Base-by-base conservation (phyloP, 53 echinoderm and acorn worm genomes). In the Echinometra lucunter region DNA sequence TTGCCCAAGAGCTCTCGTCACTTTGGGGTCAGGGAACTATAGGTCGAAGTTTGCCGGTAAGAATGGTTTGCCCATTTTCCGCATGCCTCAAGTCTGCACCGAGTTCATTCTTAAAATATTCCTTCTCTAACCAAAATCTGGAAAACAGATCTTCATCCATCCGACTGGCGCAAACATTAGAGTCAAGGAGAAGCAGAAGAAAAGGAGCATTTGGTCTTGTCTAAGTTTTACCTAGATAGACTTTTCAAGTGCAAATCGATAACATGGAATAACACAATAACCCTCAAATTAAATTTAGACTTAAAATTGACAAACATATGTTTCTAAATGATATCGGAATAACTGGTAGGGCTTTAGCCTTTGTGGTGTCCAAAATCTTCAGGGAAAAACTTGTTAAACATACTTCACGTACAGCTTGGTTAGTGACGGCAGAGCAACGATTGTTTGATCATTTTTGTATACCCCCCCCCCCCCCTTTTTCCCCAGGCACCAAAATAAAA, bases 1-100 rank as follows among this genome's bases (percentile, higher is more conserved):
- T 85, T 47, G 30, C 27, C 16, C n/a, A 85, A 85, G 45, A 85
- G 85, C 49, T 85, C 85, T 85, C 85, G 85, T 85, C 85, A 85
- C 49, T 47, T 37, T 37, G 47, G 49, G 85, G 85, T 85, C 85
- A 85, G 47, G 85, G 85, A 85, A 85, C 85, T 85, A 85, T 85
- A 85, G 85, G 85, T 85, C 85, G 85, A 85, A 85, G 85, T 85
- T 85, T 85, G 85, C 28, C 85, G 12, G 47, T n/a, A 47, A 85
- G 85, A 49, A 85, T 47, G 85, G 85, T 85, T 85, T 85, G 85
- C n/a, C 85, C 85, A 85, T 85, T 85, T 49, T 85, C 85, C 49
- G 85, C 85, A 85, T 85, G 85, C 85, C 85, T 85, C 85, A 85
- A 85, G 85, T 85, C 85, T 85, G 85, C 47, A 49, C 17, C 85